These are phyloP conservation scores for Leptinotarsa texana DNA, from an alignment of 1,140 invertebrate species.

Conservation along the genomic window DNA sequence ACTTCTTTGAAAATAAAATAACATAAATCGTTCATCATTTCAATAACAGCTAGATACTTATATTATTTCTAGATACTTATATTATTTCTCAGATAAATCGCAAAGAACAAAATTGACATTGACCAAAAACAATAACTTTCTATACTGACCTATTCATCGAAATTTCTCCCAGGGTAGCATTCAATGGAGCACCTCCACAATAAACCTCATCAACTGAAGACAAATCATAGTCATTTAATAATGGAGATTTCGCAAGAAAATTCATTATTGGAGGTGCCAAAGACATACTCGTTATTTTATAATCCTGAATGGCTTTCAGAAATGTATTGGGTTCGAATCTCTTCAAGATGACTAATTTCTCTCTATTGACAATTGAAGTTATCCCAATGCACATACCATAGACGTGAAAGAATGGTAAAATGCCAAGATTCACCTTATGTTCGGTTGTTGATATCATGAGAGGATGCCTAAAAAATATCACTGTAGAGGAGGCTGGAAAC, in stretches of 20 bases:
- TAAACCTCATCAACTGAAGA: slow-evolving; percentile 54
- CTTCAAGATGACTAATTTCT: slow-evolving; percentile 48
- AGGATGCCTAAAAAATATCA: background rate
- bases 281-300: slow-evolving; percentile 60
- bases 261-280: slow-evolving; percentile 63
- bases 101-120: no score
- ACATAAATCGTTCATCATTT: no score
- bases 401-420: slow-evolving; percentile 48
- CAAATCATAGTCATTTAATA: slow-evolving; percentile 57
- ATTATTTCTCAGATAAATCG: no score
- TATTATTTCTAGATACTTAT: no score
- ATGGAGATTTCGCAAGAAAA: slow-evolving; percentile 61
- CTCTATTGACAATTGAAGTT: slow-evolving; percentile 22
- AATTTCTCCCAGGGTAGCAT: background rate
- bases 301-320: slow-evolving; percentile 59
- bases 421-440: slow-evolving; percentile 3
- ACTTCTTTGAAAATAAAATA: no score
- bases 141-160: no score
- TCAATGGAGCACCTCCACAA: slow-evolving; percentile 60
- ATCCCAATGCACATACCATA: slow-evolving; percentile 39
- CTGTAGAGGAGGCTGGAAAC: no score
- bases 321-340: slow-evolving; percentile 67
- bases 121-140: no score
- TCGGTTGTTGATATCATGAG: background rate
- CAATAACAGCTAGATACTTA: no score